These are phyloP conservation scores for Plumapathes pennacea DNA, from an alignment of 92 coral and sea anemone species.

Conservation along the genomic window DNA sequence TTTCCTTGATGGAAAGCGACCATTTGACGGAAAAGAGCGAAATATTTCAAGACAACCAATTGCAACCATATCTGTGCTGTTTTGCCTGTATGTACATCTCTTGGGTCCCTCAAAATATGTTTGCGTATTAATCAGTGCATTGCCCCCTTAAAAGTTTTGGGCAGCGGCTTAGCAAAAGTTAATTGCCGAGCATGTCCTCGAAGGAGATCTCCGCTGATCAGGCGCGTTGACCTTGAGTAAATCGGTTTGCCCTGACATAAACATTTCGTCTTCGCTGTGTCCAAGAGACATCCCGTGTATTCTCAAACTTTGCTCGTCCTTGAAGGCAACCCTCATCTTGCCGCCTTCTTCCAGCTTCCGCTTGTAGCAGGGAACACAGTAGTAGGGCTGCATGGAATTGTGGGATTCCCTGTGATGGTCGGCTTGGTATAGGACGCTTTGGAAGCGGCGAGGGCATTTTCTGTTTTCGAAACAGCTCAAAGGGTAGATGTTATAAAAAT, in stretches of 20 bases:
- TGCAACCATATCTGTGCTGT: no score
- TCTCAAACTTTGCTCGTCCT: slow-evolving; percentile 75
- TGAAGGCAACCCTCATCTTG: slow-evolving; percentile 59
- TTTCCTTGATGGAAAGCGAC: no score
- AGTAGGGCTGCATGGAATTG: slow-evolving; percentile 73
- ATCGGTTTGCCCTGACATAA: slow-evolving; percentile 30
- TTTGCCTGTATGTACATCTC: no score
- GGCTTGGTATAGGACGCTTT: slow-evolving; percentile 73
- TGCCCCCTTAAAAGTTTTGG: no score
- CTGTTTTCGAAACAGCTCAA: slow-evolving; percentile 94
- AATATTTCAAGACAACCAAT: no score
- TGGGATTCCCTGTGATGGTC: slow-evolving; percentile 78
- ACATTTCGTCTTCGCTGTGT: slow-evolving; percentile 83
- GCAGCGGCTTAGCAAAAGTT: slow-evolving; percentile 56
- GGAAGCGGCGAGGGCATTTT: slow-evolving; percentile 95
- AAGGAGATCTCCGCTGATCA: slow-evolving; percentile 35
- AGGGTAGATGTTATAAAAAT: slow-evolving; percentile 88
- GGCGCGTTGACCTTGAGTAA: slow-evolving; percentile 11
- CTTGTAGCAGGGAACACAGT: slow-evolving; percentile 86
- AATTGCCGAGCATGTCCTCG: slow-evolving; percentile 70
- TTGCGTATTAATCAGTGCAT: no score
- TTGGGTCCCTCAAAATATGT: no score
- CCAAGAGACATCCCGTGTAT: slow-evolving; percentile 69
- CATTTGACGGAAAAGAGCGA: no score
- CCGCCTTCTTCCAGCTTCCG: slow-evolving; percentile 41